phyloP scores from a whole-genome alignment of 2,888 invertebrate species.

The Halictus ligatus region DNA sequence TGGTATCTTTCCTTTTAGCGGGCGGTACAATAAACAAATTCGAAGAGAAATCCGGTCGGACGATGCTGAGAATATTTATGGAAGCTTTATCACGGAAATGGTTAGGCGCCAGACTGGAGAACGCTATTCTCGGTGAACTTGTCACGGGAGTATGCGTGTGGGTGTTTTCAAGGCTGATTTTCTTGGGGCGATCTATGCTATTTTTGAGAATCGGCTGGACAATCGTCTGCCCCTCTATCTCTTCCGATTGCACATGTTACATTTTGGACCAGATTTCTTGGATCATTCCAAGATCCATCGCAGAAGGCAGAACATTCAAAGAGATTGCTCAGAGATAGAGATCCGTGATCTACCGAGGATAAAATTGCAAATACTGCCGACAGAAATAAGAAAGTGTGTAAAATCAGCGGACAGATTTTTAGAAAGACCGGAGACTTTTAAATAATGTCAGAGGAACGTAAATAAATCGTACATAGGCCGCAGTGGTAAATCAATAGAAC shows the following conservation, averaged over 20 bases:
- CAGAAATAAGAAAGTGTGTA: background rate
- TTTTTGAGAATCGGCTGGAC: background rate
- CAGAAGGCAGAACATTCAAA: background rate
- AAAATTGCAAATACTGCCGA: background rate
- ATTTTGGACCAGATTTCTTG: background rate
- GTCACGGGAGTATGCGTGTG: constrained; percentile 14
- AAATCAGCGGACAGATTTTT: background rate
- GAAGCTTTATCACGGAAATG: background rate
- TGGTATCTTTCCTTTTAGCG: background rate
- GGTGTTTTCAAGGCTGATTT: constrained; percentile 3
- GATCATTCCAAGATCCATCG: background rate
- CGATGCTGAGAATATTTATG: background rate
- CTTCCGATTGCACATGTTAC: background rate
- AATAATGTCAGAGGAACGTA: too few relatives aligned
- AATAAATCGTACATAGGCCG: background rate
- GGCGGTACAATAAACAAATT: background rate
- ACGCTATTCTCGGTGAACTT: constrained; percentile 37
- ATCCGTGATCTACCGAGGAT: background rate
- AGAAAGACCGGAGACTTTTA: background rate
- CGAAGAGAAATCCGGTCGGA: background rate
- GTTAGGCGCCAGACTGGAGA: background rate
- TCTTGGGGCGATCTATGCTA: background rate
- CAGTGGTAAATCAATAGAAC: background rate
- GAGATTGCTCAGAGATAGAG: too few relatives aligned
- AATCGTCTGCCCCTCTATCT: background rate